phyloP scores from a whole-genome alignment of 2,797 vertebrate genomes.

The Rhinella marina region DNA sequence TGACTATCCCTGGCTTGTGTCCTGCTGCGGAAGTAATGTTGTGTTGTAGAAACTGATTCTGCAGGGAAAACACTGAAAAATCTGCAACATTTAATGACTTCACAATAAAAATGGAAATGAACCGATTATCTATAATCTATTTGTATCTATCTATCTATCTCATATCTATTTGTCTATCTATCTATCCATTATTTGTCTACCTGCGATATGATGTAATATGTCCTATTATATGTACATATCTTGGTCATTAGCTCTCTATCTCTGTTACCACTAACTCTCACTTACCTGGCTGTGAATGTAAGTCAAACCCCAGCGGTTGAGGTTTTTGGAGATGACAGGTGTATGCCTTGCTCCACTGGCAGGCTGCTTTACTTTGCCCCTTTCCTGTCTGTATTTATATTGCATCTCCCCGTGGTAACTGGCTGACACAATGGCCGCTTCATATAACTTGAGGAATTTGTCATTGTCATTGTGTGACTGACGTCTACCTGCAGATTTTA shows the following conservation, averaged over 20 bases:
- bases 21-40: too few species aligned
- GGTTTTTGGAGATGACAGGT: neutral
- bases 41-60: too few species aligned
- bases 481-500: slow-evolving; percentile 11
- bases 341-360: neutral
- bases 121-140: neutral
- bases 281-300: slow-evolving; percentile 14
- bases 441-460: slow-evolving; percentile 47
- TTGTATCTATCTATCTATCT: neutral
- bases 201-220: neutral
- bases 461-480: slow-evolving; percentile 29
- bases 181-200: neutral
- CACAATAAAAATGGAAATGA: too few species aligned
- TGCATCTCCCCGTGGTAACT: slow-evolving; percentile 43
- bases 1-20: too few species aligned
- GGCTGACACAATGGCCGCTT: slow-evolving; percentile 13
- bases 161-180: neutral
- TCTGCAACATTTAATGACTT: too few species aligned
- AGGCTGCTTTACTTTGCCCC: neutral
- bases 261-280: too few species aligned
- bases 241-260: neutral
- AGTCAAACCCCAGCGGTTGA: neutral
- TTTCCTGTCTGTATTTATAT: slow-evolving; percentile 46
- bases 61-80: too few species aligned
- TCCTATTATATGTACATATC: neutral